Evolutionary conservation across 2,797 vertebrate species (phyloP).

Genomic region (Halcyon leucocephala): DNA sequence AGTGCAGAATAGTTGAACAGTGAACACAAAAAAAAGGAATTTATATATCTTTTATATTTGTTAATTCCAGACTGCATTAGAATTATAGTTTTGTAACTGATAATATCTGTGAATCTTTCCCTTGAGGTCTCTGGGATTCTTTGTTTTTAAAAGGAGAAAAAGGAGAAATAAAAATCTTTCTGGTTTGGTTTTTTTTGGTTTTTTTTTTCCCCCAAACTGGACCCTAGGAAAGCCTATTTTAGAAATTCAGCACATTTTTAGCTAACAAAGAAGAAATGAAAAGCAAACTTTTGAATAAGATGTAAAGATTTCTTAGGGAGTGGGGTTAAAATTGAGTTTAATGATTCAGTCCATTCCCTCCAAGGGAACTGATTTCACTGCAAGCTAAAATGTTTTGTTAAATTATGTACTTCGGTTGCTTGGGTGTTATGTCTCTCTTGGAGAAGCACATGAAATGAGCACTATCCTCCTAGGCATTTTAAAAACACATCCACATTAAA

Average conservation of each 20-base stretch:
- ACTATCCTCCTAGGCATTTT: constrained; percentile 68
- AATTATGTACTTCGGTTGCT: constrained; percentile 68
- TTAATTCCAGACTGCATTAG: not conserved
- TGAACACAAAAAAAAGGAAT: constrained; percentile 13
- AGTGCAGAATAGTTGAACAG: constrained; percentile 16
- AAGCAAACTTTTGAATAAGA: constrained; percentile 39
- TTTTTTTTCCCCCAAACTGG: not conserved
- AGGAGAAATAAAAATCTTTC: constrained; percentile 10
- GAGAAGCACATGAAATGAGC: constrained; percentile 66
- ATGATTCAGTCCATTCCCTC: constrained; percentile 57
- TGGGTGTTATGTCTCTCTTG: constrained; percentile 64
- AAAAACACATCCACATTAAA: constrained; percentile 70
- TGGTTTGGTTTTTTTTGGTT: not conserved
- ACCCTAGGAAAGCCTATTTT: constrained; percentile 18
- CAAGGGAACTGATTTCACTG: constrained; percentile 55
- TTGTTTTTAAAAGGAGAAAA: not conserved
- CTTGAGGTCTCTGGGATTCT: not conserved
- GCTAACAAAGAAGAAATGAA: constrained; percentile 2
- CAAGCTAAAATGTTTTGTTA: constrained; percentile 72
- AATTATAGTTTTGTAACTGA: not conserved
- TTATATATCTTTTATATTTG: not conserved
- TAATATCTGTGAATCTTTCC: not conserved
- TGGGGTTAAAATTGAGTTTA: constrained; percentile 59
- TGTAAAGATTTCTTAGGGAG: constrained; percentile 25
- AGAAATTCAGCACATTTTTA: constrained; percentile 37